Percentiles rank a stretch among this genome's conserved stretches.
phyloP scores from a whole-genome alignment of 2,797 vertebrate species.

The Numenius phaeopus region DNA sequence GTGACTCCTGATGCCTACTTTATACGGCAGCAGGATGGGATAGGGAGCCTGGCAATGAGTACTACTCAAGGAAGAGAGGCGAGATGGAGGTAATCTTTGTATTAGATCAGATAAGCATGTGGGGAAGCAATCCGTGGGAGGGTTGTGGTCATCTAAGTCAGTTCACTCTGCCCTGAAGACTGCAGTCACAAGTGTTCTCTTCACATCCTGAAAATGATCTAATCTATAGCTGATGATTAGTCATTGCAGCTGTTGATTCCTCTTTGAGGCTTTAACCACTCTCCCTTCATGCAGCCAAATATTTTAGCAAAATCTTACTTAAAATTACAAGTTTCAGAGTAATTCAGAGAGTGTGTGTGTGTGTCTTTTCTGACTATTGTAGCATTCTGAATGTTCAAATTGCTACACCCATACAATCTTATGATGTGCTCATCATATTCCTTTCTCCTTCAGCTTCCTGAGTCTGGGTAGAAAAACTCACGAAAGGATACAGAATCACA shows the following conservation, averaged over 20 bases:
- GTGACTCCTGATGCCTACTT: background rate
- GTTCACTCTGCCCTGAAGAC: background rate
- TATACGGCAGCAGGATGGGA: rapidly evolving
- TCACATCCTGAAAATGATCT: background rate
- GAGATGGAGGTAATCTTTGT: rapidly evolving
- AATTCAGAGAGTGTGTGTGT: background rate
- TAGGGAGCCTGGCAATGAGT: background rate
- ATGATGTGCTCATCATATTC: background rate
- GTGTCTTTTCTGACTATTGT: background rate
- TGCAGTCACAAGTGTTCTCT: background rate
- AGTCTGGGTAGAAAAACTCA: background rate
- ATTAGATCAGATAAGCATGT: background rate
- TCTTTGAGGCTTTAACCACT: background rate
- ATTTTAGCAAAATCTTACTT: background rate
- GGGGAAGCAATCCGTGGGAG: background rate
- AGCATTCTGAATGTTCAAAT: background rate
- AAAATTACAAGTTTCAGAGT: background rate
- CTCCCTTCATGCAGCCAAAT: background rate
- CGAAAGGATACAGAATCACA: background rate
- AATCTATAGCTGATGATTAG: background rate
- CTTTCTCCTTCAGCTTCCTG: background rate
- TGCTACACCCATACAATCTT: background rate
- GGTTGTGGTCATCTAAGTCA: background rate
- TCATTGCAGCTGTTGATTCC: background rate
- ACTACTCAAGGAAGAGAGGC: background rate